These are phyloP conservation scores for Nemopilema nomurai DNA, from an alignment of 30 jellyfish, hydroid and myxozoan genomes.

Conservation along the genomic window DNA sequence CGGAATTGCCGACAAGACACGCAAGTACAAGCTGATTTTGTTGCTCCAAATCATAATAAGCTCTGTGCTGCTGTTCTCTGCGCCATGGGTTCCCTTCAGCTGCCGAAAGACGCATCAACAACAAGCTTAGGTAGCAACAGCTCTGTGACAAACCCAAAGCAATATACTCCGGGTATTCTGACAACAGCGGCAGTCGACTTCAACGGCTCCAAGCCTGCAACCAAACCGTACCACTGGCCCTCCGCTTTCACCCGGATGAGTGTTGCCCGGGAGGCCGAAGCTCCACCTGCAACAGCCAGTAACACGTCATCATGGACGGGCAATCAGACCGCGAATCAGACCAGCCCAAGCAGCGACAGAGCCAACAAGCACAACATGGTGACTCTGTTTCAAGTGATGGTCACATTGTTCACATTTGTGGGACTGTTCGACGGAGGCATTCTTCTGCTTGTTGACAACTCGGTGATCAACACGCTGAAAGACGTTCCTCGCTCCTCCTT, in stretches of 20 bases:
- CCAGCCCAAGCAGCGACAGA: background rate
- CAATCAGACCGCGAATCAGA: background rate
- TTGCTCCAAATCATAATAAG: slow-evolving; percentile 40
- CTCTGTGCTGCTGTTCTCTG: slow-evolving; percentile 52
- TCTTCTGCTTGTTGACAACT: slow-evolving; percentile 53
- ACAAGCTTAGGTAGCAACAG: background rate
- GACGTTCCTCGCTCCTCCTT: slow-evolving; percentile 31
- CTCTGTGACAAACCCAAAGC: background rate
- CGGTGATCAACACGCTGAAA: slow-evolving; percentile 27
- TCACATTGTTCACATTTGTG: slow-evolving; percentile 15
- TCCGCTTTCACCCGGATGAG: no score
- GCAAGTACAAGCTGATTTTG: slow-evolving; percentile 38
- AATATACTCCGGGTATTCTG: background rate
- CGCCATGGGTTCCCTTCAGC: slow-evolving; percentile 74
- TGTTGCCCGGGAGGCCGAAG: background rate
- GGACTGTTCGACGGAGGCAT: slow-evolving; percentile 71
- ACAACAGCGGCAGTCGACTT: background rate
- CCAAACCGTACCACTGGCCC: no score
- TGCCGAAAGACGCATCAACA: background rate
- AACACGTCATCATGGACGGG: background rate
- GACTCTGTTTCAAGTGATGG: slow-evolving; percentile 34
- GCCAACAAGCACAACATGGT: background rate
- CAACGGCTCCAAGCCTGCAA: background rate
- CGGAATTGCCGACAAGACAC: slow-evolving; percentile 73
- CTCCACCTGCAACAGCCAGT: background rate